These are phyloP conservation scores for Alviniconcha marisindica DNA, from an alignment of 1,140 invertebrate species.

Conservation along the genomic window DNA sequence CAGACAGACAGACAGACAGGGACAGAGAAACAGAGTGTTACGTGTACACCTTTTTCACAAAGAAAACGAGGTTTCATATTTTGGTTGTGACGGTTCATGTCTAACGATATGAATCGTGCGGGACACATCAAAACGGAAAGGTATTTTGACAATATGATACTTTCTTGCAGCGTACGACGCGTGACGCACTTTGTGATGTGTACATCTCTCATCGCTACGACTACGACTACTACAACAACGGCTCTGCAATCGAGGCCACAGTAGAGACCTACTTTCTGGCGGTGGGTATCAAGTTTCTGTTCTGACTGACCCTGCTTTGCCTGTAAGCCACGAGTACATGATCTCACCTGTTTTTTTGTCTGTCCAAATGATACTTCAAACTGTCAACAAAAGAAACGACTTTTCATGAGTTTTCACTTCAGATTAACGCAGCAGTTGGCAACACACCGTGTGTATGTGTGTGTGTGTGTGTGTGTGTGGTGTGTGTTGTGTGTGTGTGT, in stretches of 20 bases:
- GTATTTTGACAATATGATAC: too few species aligned
- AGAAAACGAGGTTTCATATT: too few species aligned
- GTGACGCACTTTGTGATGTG: constrained; percentile 54
- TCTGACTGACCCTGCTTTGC: neutral
- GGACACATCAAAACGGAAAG: too few species aligned
- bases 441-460: too few species aligned
- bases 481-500: neutral
- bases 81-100: too few species aligned
- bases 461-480: neutral
- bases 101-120: too few species aligned
- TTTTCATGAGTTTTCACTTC: too few species aligned
- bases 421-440: too few species aligned
- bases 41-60: too few species aligned
- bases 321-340: neutral
- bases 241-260: constrained; percentile 41
- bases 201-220: constrained; percentile 46
- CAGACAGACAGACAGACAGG: too few species aligned
- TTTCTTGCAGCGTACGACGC: constrained; percentile 49
- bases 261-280: constrained; percentile 57
- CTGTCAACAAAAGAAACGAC: too few species aligned
- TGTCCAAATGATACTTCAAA: neutral
- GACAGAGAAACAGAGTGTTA: too few species aligned
- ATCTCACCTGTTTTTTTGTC: neutral
- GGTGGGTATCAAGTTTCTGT: constrained; percentile 41
- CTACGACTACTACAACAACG: constrained; percentile 38